Conservation (phyloP, 2,797 vertebrate genomes). For the Distichodus sexfasciatus region DNA sequence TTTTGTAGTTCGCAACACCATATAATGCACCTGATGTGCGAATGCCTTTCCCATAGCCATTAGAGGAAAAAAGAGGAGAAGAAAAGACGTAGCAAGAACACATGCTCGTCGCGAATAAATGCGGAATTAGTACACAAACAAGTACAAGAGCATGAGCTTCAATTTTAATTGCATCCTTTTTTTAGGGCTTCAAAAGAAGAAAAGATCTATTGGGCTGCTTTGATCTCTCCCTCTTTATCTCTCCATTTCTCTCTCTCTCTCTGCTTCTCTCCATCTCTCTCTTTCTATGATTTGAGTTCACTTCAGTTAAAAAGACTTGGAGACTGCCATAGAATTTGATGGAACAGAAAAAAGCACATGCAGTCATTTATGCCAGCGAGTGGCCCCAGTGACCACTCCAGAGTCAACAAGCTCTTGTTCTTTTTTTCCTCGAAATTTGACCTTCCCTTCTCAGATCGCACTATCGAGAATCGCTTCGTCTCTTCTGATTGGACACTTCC, state of each 20-base stretch:
- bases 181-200: constrained; percentile 40
- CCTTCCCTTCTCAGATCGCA: background rate
- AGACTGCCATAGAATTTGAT: constrained; percentile 31
- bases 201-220: background rate
- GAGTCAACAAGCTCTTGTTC: constrained; percentile 20
- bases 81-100: background rate
- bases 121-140: constrained; percentile 42
- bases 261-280: constrained; percentile 56
- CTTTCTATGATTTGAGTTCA: constrained; percentile 29
- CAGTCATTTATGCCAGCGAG: constrained; percentile 25
- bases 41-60: background rate
- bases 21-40: constrained; percentile 14
- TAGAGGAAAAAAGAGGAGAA: background rate
- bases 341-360: constrained; percentile 10
- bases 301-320: constrained; percentile 4
- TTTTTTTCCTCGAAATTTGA: constrained; percentile 20
- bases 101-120: background rate
- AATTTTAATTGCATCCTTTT: constrained; percentile 39
- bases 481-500: constrained; percentile 17
- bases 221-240: too few species aligned
- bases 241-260: constrained; percentile 54
- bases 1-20: constrained; percentile 10
- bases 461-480: constrained; percentile 13
- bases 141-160: constrained; percentile 42
- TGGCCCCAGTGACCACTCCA: background rate